phyloP scores from a whole-genome alignment of 1,140 invertebrate species.

The Archivesica marissinica region DNA sequence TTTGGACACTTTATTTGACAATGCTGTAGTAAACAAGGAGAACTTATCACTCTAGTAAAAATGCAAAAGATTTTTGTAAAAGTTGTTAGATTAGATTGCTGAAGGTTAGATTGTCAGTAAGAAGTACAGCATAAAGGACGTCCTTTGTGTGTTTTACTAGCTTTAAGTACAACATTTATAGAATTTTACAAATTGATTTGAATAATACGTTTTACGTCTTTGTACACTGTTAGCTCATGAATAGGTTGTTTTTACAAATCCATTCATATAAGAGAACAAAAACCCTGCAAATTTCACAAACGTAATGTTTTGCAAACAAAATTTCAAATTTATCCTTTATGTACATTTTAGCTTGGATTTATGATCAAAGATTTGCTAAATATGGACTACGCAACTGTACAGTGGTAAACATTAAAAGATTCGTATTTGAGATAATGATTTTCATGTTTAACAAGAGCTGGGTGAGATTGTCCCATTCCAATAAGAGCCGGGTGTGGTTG shows the following conservation, averaged over 20 bases:
- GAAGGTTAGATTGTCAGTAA: background rate
- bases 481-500: too few relatives aligned
- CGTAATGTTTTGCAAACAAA: background rate
- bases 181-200: conserved; percentile 30
- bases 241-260: background rate
- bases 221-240: background rate
- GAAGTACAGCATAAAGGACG: background rate
- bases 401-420: too few relatives aligned
- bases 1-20: background rate
- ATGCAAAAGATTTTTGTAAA: conserved; percentile 2
- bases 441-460: too few relatives aligned
- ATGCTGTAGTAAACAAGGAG: background rate
- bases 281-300: conserved; percentile 5
- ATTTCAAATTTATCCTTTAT: conserved; percentile 1
- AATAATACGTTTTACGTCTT: background rate
- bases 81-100: background rate
- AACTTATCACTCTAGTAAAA: background rate
- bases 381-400: too few relatives aligned
- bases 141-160: background rate
- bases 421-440: too few relatives aligned
- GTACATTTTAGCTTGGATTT: background rate
- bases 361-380: background rate
- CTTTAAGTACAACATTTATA: background rate
- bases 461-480: too few relatives aligned
- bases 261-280: background rate